Base-by-base conservation (phyloP, 1,140 invertebrate genomes). In the Apolygus lucorum region DNA sequence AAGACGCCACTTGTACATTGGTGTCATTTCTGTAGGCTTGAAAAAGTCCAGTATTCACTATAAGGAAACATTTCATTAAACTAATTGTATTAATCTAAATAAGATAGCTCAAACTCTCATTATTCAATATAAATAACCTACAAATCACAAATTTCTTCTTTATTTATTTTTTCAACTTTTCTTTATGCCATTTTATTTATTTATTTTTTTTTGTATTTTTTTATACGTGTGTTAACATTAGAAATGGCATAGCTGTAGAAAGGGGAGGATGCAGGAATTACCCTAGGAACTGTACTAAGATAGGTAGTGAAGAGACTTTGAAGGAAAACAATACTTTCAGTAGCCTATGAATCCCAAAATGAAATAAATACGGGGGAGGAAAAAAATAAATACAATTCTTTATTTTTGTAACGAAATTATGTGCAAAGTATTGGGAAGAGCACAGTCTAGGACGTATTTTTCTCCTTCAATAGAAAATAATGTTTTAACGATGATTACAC, bases 61-160 rank as follows among this genome's bases (percentile, higher is more conserved):
- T 67, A 63, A 67, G 65, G 62, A 67, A 70, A 70, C 64, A 62
- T 70, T 29, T 67, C 52, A 67, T 70, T 70, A 67, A 70, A 70
- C 69, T 70, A 70, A 70, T 70, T 66, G 52, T 70, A 70, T 65
- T 70, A 70, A 67, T 70, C 69, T 70, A 70, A 70, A 70, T 70
- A 70, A 70, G 69, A 70, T 70, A 67, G 64, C 69, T 70, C 59
- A 63, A 70, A 70, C 69, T 70, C 65, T 70, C 69, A 67, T 67
- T 70, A 67, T 29, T 70, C 69, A 67, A 62, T 70, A 70, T 70
- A 70, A 70, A 70, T 70, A 70, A 64, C 66, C 65, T 70, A 70
- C 69, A 70, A 70, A 70, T 70, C 69, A 70, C 69, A 70, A 70
- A 67, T n/a, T 34, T 70, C n/a, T 54, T 65, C 21, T 28, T 52